A percentile compares a stretch with the other conserved stretches of the same genome.
Conservation (phyloP, 2,113 vertebrate genomes). For the Illadopsis cleaveri region DNA sequence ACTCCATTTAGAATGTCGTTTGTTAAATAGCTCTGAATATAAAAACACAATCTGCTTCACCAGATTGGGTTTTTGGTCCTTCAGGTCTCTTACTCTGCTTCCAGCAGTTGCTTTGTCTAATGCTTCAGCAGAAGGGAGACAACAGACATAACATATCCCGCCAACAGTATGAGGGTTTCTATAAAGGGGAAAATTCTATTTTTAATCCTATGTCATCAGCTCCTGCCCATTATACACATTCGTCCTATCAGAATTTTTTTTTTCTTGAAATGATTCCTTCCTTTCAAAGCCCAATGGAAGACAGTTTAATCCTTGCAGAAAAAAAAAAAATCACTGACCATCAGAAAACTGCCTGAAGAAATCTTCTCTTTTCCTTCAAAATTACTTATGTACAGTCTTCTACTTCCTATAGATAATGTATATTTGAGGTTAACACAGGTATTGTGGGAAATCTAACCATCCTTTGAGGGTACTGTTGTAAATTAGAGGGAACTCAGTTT, state of each 20-base stretch:
- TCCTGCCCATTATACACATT: background rate
- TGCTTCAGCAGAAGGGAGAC: background rate
- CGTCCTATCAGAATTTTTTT: background rate
- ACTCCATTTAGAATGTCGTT: background rate
- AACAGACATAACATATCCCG: background rate
- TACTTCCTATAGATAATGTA: background rate
- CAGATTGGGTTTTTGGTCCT: conserved; percentile 4
- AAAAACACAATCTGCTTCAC: conserved; percentile 25
- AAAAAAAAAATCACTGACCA: background rate
- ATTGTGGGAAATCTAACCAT: background rate
- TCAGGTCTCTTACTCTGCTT: background rate
- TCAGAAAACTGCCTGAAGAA: background rate
- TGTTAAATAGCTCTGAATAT: conserved; percentile 9
- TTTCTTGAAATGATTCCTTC: background rate
- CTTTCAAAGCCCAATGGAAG: background rate
- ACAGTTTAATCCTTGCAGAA: background rate
- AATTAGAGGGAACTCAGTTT: background rate
- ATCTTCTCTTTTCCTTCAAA: background rate
- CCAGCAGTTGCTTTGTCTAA: background rate
- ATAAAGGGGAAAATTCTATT: background rate
- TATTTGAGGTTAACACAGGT: background rate
- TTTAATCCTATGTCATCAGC: background rate
- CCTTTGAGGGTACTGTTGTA: background rate
- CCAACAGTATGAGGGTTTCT: background rate
- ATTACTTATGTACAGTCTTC: background rate